Evolutionary conservation across 1,140 invertebrate genomes (phyloP).

Genomic region (Temnothorax longispinosus): DNA sequence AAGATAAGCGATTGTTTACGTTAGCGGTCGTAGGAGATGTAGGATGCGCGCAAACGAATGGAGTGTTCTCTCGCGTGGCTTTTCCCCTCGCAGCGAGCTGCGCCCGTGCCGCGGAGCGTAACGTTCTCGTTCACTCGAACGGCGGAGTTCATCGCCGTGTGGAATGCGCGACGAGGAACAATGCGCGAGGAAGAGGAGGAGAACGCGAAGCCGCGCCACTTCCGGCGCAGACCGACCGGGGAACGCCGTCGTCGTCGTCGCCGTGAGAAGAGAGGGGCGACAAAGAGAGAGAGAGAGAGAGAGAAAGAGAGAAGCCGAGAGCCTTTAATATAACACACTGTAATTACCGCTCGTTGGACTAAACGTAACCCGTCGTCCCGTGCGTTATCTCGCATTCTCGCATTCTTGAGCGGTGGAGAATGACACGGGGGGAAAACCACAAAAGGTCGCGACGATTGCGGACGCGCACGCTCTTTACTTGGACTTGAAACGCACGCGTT

Average conservation of each 20-base stretch:
- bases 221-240: constrained; percentile 67
- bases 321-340: constrained; percentile 74
- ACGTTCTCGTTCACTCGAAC: constrained; percentile 48
- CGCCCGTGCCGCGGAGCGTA: constrained; percentile 26
- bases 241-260: constrained; percentile 14
- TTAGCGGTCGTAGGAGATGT: neutral
- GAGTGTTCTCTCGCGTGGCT: neutral
- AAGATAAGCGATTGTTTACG: neutral
- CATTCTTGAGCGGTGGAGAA: neutral
- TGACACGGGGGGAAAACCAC: neutral
- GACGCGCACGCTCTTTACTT: neutral
- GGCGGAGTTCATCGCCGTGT: constrained; percentile 58
- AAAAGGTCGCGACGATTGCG: constrained; percentile 23
- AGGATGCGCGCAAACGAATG: neutral
- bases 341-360: constrained; percentile 63
- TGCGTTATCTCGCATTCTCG: constrained; percentile 69
- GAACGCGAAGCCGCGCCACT: constrained; percentile 61
- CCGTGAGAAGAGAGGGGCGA: constrained; percentile 60
- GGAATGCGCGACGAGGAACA: constrained; percentile 69
- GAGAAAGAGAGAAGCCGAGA: constrained; percentile 1
- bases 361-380: constrained; percentile 48
- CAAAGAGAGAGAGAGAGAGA: neutral
- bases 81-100: neutral
- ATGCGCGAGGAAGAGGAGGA: constrained; percentile 62
- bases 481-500: neutral